A percentile compares a stretch with the other conserved stretches of the same genome.
Conservation (phyloP, 1,140 invertebrate genomes). For the Hylyphantes graminicola region DNA sequence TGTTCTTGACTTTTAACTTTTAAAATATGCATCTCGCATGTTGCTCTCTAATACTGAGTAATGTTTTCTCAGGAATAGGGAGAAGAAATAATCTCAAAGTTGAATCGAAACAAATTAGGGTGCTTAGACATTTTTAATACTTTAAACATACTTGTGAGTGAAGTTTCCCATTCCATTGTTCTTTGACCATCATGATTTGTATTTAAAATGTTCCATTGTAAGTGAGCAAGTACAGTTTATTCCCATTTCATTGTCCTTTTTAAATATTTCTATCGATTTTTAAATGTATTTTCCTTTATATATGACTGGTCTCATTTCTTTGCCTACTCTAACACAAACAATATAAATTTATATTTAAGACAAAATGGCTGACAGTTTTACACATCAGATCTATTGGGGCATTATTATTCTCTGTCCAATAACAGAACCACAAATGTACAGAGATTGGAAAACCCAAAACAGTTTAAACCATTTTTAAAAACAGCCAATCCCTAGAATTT, state of each 20-base stretch:
- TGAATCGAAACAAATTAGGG: not conserved
- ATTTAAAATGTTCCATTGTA: conserved; percentile 42
- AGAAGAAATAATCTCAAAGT: conserved; percentile 13
- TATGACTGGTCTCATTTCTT: not conserved
- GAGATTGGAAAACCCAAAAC: no score
- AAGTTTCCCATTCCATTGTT: not conserved
- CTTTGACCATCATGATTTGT: conserved; percentile 24
- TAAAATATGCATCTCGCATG: not conserved
- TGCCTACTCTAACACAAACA: not conserved
- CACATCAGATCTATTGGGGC: no score
- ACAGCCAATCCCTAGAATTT: no score
- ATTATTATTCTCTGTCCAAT: no score
- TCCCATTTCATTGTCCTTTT: conserved; percentile 51
- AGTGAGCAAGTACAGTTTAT: conserved; percentile 35
- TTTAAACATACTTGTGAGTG: not conserved
- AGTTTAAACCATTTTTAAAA: no score
- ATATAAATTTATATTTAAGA: no score
- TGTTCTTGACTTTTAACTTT: not conserved
- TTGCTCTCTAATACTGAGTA: not conserved
- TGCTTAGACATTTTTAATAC: not conserved
- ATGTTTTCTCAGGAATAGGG: not conserved
- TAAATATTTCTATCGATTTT: conserved; percentile 59
- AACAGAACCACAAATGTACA: no score
- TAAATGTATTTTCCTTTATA: conserved; percentile 58
- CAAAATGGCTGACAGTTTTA: no score